phyloP scores from a whole-genome alignment of 2,113 vertebrate species.

The Aegypius monachus region DNA sequence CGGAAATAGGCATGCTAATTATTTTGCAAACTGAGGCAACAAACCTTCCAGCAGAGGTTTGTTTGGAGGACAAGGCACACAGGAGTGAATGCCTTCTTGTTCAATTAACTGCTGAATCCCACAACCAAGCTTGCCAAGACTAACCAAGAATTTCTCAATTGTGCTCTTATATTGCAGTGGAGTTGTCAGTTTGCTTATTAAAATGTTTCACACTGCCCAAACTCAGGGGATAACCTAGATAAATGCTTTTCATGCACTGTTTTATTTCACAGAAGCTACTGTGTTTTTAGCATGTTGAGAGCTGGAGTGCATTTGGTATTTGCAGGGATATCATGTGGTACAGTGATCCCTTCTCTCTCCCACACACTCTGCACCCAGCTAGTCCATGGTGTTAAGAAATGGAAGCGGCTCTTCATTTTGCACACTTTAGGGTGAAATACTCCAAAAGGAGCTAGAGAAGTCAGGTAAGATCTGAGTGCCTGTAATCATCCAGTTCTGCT shows the following conservation, averaged over 20 bases:
- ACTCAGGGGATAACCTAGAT: background rate
- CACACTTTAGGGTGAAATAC: background rate
- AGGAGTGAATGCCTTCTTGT: background rate
- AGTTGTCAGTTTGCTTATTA: background rate
- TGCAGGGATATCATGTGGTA: background rate
- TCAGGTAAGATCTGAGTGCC: background rate
- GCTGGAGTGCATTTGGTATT: background rate
- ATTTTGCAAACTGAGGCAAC: background rate
- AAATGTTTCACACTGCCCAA: background rate
- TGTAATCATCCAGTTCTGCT: background rate
- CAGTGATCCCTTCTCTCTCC: background rate
- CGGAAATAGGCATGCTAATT: background rate
- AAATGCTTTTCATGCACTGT: background rate
- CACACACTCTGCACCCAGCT: background rate
- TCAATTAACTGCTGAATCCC: background rate
- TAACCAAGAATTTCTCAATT: conserved; percentile 24
- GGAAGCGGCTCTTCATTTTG: background rate
- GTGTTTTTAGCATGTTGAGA: background rate
- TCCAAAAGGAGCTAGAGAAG: background rate
- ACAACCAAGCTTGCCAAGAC: background rate
- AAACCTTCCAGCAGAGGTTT: background rate
- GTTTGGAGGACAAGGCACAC: background rate
- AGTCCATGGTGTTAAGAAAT: background rate
- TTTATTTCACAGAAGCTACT: background rate
- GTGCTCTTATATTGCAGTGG: background rate